Conservation (phyloP, 2,113 vertebrate genomes). For the Catagonus wagneri region DNA sequence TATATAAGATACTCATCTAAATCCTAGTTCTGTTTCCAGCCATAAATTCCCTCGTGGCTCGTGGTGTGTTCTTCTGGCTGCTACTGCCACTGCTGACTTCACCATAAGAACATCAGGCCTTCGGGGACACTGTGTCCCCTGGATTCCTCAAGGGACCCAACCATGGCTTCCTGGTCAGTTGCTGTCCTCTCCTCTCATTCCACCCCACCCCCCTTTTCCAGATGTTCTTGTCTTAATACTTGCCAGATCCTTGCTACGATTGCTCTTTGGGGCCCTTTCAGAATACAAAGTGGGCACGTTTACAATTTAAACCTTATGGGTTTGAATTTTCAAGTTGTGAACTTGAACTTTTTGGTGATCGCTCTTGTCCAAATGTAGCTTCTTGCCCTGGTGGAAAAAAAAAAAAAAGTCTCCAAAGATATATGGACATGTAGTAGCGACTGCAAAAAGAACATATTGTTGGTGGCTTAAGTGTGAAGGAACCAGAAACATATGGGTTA, state of each 20-base stretch:
- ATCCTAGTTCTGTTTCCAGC: background rate
- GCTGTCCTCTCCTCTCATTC: background rate
- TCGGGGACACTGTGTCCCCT: slow-evolving; percentile 52
- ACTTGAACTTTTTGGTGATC: slow-evolving; percentile 46
- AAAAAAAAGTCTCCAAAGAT: background rate
- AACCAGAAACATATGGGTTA: slow-evolving; percentile 52
- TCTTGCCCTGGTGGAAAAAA: background rate
- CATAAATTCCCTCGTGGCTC: background rate
- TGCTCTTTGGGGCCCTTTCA: slow-evolving; percentile 49
- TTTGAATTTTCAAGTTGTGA: slow-evolving; percentile 63
- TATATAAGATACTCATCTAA: slow-evolving; percentile 20
- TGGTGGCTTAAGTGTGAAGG: slow-evolving; percentile 25
- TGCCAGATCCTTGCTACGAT: slow-evolving; percentile 28
- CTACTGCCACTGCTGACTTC: background rate
- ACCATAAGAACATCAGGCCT: slow-evolving; percentile 21
- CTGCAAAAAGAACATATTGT: slow-evolving; percentile 58
- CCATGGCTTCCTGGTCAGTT: background rate
- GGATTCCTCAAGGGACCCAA: background rate
- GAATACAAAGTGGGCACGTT: slow-evolving; percentile 27
- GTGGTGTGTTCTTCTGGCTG: slow-evolving; percentile 31
- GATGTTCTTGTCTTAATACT: background rate
- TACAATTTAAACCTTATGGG: slow-evolving; percentile 38
- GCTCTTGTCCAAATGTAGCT: slow-evolving; percentile 46
- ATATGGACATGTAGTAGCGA: slow-evolving; percentile 53
- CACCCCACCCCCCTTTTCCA: background rate